These are phyloP conservation scores for Chaitophorus viminalis DNA, from an alignment of 2,888 invertebrate genomes.

Conservation along the genomic window DNA sequence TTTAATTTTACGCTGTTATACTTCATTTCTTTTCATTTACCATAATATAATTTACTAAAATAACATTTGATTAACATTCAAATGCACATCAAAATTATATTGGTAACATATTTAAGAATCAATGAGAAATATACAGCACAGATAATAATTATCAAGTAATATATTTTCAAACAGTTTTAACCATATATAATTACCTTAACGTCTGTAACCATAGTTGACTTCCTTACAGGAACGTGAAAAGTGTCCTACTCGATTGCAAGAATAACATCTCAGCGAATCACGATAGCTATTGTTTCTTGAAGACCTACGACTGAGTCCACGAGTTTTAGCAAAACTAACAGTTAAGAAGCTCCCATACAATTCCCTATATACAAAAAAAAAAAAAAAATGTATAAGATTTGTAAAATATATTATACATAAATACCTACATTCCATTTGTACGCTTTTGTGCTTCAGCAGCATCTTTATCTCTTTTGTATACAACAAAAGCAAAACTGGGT, in stretches of 20 bases:
- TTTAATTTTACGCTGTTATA: neutral
- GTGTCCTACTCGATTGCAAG: constrained; percentile 63
- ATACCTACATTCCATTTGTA: constrained; percentile 64
- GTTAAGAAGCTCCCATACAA: constrained; percentile 63
- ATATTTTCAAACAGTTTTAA: neutral
- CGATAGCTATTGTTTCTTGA: constrained; percentile 61
- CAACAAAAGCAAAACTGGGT: constrained; percentile 64
- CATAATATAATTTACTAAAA: neutral
- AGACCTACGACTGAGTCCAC: constrained; percentile 63
- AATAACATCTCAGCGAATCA: constrained; percentile 63
- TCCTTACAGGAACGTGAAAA: constrained; percentile 64
- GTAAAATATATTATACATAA: neutral
- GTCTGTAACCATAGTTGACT: constrained; percentile 63
- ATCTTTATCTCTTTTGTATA: constrained; percentile 63
- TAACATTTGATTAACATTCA: neutral
- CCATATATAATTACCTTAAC: constrained; percentile 55
- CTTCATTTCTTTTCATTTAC: neutral
- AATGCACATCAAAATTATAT: neutral
- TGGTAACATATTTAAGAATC: neutral
- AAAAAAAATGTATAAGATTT: neutral
- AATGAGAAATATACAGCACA: neutral
- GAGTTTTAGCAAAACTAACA: constrained; percentile 63
- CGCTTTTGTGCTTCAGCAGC: constrained; percentile 63
- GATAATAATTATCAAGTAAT: neutral
- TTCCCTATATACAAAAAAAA: constrained; percentile 54